Evolutionary conservation across 2,888 invertebrate species (phyloP).

Genomic region (Troides aeacus): DNA sequence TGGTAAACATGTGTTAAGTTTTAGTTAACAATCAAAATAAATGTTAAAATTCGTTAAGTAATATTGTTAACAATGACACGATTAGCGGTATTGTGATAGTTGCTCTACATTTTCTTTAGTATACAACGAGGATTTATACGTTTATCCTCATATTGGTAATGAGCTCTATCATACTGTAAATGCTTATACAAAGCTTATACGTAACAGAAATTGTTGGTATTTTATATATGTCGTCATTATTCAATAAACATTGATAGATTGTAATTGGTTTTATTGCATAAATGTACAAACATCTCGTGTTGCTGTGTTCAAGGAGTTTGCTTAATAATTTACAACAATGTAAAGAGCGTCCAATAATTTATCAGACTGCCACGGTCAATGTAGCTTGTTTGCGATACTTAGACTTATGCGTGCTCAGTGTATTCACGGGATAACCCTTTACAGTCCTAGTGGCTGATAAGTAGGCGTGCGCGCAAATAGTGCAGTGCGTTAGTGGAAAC

Average conservation of each 20-base stretch:
- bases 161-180: too few species aligned
- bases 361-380: constrained; percentile 14
- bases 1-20: not conserved
- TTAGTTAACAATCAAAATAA: not conserved
- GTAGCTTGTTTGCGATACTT: constrained; percentile 11
- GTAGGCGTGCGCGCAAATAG: constrained; percentile 39
- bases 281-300: not conserved
- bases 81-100: not conserved
- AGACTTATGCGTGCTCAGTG: constrained; percentile 19
- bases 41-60: not conserved
- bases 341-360: constrained; percentile 14
- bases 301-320: not conserved
- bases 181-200: too few species aligned
- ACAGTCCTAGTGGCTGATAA: constrained; percentile 26
- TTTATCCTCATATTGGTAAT: too few species aligned
- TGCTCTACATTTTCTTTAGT: too few species aligned
- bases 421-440: constrained; percentile 15
- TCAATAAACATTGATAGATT: not conserved
- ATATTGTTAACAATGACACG: not conserved
- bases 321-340: constrained; percentile 17
- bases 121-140: too few species aligned
- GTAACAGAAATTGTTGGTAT: too few species aligned
- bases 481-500: constrained; percentile 51
- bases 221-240: not conserved
- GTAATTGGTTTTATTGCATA: not conserved